Conservation (phyloP, 2,888 invertebrate genomes). For the Synanthedon tipuliformis region DNA sequence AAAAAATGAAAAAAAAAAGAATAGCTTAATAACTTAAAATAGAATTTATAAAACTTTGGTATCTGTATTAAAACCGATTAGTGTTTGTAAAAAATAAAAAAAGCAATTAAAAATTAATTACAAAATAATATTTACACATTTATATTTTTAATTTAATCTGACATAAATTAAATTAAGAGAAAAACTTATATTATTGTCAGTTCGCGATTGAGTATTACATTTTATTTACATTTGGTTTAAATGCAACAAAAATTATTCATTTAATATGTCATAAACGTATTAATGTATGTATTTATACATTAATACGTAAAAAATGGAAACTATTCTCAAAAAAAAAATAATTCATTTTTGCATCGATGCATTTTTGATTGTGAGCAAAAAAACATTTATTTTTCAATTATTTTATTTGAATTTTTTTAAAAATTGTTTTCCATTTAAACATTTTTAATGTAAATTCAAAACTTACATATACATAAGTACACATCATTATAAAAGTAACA, state of each 20-base stretch:
- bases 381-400: neutral
- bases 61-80: conserved; percentile 67
- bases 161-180: conserved; percentile 40
- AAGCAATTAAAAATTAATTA: conserved; percentile 28
- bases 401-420: neutral
- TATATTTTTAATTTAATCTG: conserved; percentile 32
- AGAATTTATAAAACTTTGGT: conserved; percentile 68
- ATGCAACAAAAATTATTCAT: conserved; percentile 12
- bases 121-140: conserved; percentile 40
- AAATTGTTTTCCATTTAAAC: neutral
- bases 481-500: no score
- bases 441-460: no score
- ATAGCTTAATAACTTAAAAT: conserved; percentile 59
- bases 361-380: neutral
- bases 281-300: neutral
- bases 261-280: neutral
- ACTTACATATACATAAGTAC: no score
- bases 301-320: neutral
- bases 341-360: no score
- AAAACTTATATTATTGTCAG: conserved; percentile 67
- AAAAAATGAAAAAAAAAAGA: conserved; percentile 35
- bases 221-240: conserved; percentile 45
- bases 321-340: neutral
- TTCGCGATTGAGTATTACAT: conserved; percentile 64
- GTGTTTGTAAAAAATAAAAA: conserved; percentile 53